phyloP scores from a whole-genome alignment of 2,113 vertebrate species.

The Nannobrachium achirus region DNA sequence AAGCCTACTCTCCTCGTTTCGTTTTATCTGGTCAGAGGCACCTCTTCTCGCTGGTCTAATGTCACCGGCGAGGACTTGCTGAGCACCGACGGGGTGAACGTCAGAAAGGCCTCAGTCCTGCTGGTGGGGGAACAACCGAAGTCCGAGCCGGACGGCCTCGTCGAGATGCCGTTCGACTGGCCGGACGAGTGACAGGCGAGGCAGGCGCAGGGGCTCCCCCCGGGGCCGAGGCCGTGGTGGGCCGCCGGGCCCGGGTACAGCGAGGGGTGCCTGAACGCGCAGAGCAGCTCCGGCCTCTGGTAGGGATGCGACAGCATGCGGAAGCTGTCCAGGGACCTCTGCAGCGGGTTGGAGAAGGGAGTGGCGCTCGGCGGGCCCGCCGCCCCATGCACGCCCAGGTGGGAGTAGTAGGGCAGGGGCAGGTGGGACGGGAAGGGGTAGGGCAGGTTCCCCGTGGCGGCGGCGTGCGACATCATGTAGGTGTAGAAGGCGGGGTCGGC shows the following conservation, averaged over 20 bases:
- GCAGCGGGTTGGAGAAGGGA: constrained; percentile 87
- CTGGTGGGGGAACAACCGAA: constrained; percentile 92
- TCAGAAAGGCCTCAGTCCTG: constrained; percentile 95
- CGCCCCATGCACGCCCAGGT: constrained; percentile 86
- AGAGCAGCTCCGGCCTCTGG: constrained; percentile 94
- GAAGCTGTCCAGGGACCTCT: constrained; percentile 93
- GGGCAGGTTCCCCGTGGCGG: constrained; percentile 93
- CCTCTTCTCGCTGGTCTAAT: constrained; percentile 97
- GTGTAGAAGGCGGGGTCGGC: constrained; percentile 98
- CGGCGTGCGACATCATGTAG: constrained; percentile 99
- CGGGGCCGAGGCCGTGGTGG: constrained; percentile 91
- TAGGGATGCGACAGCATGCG: constrained; percentile 95
- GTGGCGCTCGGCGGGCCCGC: constrained; percentile 80
- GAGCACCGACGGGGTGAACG: constrained; percentile 94
- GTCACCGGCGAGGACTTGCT: constrained; percentile 93
- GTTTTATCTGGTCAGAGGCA: constrained; percentile 95
- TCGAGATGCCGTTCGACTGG: constrained; percentile 83
- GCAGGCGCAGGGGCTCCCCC: constrained; percentile 90
- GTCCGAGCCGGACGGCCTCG: constrained; percentile 88
- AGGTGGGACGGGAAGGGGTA: constrained; percentile 96
- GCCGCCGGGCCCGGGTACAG: constrained; percentile 85
- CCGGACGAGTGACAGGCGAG: constrained; percentile 88
- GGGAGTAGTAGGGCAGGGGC: constrained; percentile 96
- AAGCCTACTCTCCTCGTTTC: constrained; percentile 19
- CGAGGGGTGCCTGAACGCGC: constrained; percentile 94